Evolutionary conservation across 2,113 vertebrate genomes (phyloP), one percentile per base, ranked within the genome.

Genomic region (Hippocampus barbouri): DNA sequence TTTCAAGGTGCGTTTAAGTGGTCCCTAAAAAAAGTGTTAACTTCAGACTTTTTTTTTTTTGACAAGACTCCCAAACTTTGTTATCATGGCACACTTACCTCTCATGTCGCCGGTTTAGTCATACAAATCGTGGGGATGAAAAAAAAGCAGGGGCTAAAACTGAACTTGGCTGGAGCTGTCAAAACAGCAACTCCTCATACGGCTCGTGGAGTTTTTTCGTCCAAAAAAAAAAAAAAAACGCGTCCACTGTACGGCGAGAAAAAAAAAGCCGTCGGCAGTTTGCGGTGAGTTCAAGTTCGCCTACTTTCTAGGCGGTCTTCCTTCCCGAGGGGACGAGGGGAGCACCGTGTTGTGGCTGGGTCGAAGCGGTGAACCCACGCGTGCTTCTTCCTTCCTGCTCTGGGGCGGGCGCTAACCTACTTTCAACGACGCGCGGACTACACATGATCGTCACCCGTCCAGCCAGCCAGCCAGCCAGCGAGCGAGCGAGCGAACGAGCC

Each of bases 341-440:
- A 5, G 4, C 56, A 59, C 56, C 23, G 56, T 51, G 66, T 68
- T 38, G 27, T 21, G 49, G 18, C 45, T n/a, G 1, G 11, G 16
- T 15, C 9, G 64, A 27, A 47, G 43, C 43, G 40, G 40, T 41
- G 40, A 14, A 65, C 40, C n/a, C 62, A 43, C 47, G 66, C 30
- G 49, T 54, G 64, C 57, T 61, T 16, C 70, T 66, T 85, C 53
- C 23, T 49, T 65, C 68, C 76, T 54, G 61, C 78, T 84, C 79
- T 38, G 73, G 79, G 7, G 25, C 75, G 83, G 83, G 51, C 68
- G 73, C 51, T 90, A 90, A 91, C 91, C 88, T 85, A 84, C 78
- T 89, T 89, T 88, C 81, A 66, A 89, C 91, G 90, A 89, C 91
- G 90, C 90, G 89, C 92, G 92, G 91, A 92, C 87, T 88, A 91